Base-by-base conservation (phyloP, 2,113 vertebrate genomes). In the Lonchura striata region DNA sequence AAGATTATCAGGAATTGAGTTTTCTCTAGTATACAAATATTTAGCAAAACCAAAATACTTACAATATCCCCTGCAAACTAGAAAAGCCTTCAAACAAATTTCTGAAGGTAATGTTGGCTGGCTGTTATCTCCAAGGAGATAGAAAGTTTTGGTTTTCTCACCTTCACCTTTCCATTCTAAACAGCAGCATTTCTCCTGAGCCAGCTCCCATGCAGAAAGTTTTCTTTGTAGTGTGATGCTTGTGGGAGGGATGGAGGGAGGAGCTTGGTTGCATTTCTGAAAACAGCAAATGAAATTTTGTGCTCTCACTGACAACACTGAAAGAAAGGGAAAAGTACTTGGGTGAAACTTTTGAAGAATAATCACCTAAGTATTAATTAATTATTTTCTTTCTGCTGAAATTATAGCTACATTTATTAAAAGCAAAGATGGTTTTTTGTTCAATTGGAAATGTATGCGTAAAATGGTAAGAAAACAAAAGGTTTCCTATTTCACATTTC, bases 331-430 rank as follows among this genome's bases (percentile, higher is more conserved):
- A 54, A 82, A 97, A 96, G 69, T 71, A 28, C 7, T 50, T 93
- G 76, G 41, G 64, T 83, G 76, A 94, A 68, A 44, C 69, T 91
- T 95, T 69, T 86, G 90, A 95, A 95, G 86, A 96, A 93, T 81
- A 87, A 85, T 61, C 80, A 91, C 74, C 72, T 85, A 96, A 96
- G 96, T 89, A 91, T 70, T 60, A 92, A 83, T 17, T 3, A 53
- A 54, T 96, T 95, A 61, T 90, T 97, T 97, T 94, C 77, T 74
- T 94, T 87, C 91, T 93, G 92, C 39, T 95, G 86, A 97, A 95
- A 82, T 53, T 24, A 42, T 10, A 95, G 56, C 46, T 70, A 75
- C n/a, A 86, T 80, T 97, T 91, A 95, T 94, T 94, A 96, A 96
- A 94, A 82, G 28, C 53, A 92, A 94, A 94, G 92, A 94, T 47